Evolutionary conservation across 1,140 invertebrate species (phyloP), one percentile per base, ranked within the genome.

Genomic region (Drosophila nebulosa): DNA sequence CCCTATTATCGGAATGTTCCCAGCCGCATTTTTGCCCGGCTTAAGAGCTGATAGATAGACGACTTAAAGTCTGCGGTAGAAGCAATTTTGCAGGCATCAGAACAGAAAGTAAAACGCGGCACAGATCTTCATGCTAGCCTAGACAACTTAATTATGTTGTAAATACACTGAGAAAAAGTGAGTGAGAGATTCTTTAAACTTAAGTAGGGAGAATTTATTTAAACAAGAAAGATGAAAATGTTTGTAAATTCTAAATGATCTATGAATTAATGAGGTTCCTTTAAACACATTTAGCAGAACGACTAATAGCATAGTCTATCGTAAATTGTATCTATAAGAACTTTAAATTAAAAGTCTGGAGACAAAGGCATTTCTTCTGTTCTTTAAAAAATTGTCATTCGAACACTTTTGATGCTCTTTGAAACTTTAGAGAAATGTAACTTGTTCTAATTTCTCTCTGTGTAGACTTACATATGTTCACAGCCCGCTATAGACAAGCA

Each of bases 31-130:
- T 78, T 81, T 81, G 53, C 69, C 10, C 64, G 55, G 78, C 78
- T 81, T 88, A 78, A 78, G 30, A 32, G 10, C 30, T n/a, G 30
- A 36, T 39, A 18, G 26, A 16, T 4, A 26, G 58, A 62, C 57
- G 51, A 62, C 36, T 16, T 32, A 35, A 21, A 51, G 26, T 21
- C 63, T 46, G 14, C 2, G 6, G 42, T 30, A 58, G 66, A 64
- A 68, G 36, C 59, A 70, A 56, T 46, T 46, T 46, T 51, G 55
- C 66, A 42, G 61, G 46, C 63, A 57, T 51, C 62, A 32, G 30
- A 74, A 70, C 74, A 27, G 74, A 86, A 88, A 86, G 81, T 86
- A 88, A 88, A 83, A 88, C 52, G 64, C 51, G 78, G 74, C 67
- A 70, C 67, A 77, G 52, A 75, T 75, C 55, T 81, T 88, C 72